phyloP scores from a whole-genome alignment of 2,797 vertebrate genomes.

The Pygocentrus nattereri region DNA sequence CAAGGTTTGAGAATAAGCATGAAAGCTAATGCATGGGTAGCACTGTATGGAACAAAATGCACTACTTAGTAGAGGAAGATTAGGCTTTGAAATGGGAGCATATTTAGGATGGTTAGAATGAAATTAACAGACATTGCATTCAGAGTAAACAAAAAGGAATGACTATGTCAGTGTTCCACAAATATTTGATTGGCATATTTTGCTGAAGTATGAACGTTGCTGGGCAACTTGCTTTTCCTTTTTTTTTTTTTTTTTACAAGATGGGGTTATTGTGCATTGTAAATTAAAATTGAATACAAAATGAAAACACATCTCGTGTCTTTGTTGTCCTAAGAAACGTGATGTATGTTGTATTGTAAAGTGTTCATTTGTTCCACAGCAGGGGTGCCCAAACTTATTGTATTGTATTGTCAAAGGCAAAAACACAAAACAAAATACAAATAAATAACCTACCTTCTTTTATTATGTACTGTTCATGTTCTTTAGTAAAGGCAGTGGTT shows the following conservation, averaged over 20 bases:
- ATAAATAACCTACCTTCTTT: too few relatives aligned
- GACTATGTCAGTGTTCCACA: conserved; percentile 54
- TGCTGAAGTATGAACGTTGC: conserved; percentile 73
- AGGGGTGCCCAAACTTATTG: too few relatives aligned
- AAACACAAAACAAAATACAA: too few relatives aligned
- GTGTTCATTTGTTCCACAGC: too few relatives aligned
- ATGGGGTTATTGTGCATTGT: conserved; percentile 68
- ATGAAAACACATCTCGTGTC: conserved; percentile 41
- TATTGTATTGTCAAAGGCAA: too few relatives aligned
- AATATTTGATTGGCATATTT: conserved; percentile 62
- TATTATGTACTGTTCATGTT: too few relatives aligned
- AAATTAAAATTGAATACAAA: conserved; percentile 79
- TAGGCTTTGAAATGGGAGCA: conserved; percentile 14
- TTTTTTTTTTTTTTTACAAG: conserved; percentile 74
- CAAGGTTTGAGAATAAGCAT: conserved; percentile 61
- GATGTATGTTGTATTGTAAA: background rate
- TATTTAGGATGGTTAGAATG: conserved; percentile 24
- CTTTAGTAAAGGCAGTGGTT: too few relatives aligned
- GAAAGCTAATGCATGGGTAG: conserved; percentile 70
- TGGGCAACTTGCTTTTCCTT: conserved; percentile 78
- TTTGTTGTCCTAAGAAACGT: background rate
- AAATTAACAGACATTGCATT: conserved; percentile 33
- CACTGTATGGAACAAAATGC: conserved; percentile 50
- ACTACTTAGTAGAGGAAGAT: conserved; percentile 50
- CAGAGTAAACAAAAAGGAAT: conserved; percentile 45